Evolutionary conservation across 2,113 vertebrate species (phyloP).

Genomic region (Ia io): DNA sequence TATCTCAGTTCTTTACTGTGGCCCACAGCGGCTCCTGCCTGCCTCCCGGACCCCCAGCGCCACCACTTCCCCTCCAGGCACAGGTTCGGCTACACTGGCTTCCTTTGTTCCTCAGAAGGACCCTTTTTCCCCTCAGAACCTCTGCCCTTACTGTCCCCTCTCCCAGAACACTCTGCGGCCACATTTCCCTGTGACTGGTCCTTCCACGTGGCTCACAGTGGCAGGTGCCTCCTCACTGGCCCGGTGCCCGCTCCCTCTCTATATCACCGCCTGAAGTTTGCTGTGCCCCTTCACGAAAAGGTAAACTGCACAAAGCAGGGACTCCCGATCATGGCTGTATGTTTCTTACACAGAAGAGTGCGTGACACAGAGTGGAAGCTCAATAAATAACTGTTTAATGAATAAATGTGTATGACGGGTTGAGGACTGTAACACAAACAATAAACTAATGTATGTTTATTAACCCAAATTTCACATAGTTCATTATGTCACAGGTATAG

Average conservation of each 20-base stretch:
- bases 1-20: fast-evolving
- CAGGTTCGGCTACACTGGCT: background rate
- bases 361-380: background rate
- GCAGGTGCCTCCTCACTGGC: background rate
- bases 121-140: background rate
- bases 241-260: background rate
- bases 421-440: background rate
- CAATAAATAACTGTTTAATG: background rate
- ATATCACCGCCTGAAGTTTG: background rate
- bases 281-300: background rate
- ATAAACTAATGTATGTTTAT: background rate
- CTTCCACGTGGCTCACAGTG: background rate
- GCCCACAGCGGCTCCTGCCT: background rate
- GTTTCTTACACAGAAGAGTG: background rate
- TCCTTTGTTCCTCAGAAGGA: background rate
- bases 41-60: background rate
- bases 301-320: background rate
- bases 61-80: fast-evolving
- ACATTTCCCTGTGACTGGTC: background rate
- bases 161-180: background rate
- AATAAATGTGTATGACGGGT: background rate
- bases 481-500: background rate
- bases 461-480: background rate
- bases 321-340: background rate
- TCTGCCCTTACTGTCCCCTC: background rate